Evolutionary conservation across 1,140 invertebrate genomes (phyloP), one percentile per base, ranked within the genome.

Genomic region (Schlechtendalia chinensis): DNA sequence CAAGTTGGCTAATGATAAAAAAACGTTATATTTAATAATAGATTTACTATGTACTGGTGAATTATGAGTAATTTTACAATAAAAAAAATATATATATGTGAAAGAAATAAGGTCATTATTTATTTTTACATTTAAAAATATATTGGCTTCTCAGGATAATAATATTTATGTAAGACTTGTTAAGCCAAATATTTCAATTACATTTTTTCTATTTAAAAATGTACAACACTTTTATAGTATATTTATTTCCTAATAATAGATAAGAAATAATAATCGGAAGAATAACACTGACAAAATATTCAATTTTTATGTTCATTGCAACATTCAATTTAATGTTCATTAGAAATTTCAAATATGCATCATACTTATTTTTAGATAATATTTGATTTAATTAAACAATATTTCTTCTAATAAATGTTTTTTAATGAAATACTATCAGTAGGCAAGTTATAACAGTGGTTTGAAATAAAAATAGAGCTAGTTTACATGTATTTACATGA

Each of bases 111-210:
- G 8, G 22, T 50, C 27, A 54, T 53, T 72, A 54, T 39, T 39
- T 39, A 53, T 32, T 53, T 72, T 54, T 54, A 29, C 27, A 29
- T 72, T n/a, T 53, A 17, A 14, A 71, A 72, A 29, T 53, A 54
- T 72, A 27, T 79, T 61, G 75, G 75, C 75, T 79, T 79, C 45
- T 61, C 75, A 79, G 75, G 75, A 79, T 79, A 22, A 79, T 61
- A 54, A 14, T 58, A 61, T 79, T 77, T 79, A 50, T 45, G 24
- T 27, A 45, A 63, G 75, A 79, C 75, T 79, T 79, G 75, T 79
- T 47, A 79, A 79, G 75, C 75, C 75, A 61, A 63, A 19, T 79
- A 63, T 61, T 79, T 45, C 22, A 77, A 59, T 12, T 54, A 39
- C 59, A 59, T 24, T 59, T 22, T n/a, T 77, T 77, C 8, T 17